A percentile compares a stretch with the other conserved stretches of the same genome.
phyloP scores from a whole-genome alignment of 2,113 vertebrate genomes.

The Cinclus mexicanus region DNA sequence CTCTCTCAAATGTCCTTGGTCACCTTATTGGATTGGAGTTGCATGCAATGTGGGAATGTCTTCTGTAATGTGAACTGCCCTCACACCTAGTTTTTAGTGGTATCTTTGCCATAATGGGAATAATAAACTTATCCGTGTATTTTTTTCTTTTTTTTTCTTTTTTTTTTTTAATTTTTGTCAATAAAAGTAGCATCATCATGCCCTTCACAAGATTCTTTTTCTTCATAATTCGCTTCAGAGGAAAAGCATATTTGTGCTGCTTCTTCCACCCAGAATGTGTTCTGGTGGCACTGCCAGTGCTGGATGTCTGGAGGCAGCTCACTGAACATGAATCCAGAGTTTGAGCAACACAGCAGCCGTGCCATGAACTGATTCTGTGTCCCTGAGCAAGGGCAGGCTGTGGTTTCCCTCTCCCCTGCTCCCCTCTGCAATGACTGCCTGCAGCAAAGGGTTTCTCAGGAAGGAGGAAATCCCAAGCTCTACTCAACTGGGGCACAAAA shows the following conservation, averaged over 20 bases:
- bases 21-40: background rate
- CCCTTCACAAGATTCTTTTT: background rate
- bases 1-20: background rate
- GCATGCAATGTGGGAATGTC: background rate
- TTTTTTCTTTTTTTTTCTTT: background rate
- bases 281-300: background rate
- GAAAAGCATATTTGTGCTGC: background rate
- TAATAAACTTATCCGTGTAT: background rate
- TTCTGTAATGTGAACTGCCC: background rate
- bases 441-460: background rate
- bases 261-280: background rate
- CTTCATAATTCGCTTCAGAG: background rate
- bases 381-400: fast-evolving
- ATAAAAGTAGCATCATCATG: fast-evolving
- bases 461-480: background rate
- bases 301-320: background rate
- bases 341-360: background rate
- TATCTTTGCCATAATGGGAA: background rate
- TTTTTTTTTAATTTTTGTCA: no score
- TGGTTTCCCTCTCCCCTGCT: background rate
- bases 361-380: background rate
- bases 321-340: fast-evolving
- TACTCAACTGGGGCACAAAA: background rate
- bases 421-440: background rate
- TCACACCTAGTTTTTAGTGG: background rate